Evolutionary conservation across 2,113 vertebrate genomes (phyloP).

Genomic region (Hemibagrus wyckioides): DNA sequence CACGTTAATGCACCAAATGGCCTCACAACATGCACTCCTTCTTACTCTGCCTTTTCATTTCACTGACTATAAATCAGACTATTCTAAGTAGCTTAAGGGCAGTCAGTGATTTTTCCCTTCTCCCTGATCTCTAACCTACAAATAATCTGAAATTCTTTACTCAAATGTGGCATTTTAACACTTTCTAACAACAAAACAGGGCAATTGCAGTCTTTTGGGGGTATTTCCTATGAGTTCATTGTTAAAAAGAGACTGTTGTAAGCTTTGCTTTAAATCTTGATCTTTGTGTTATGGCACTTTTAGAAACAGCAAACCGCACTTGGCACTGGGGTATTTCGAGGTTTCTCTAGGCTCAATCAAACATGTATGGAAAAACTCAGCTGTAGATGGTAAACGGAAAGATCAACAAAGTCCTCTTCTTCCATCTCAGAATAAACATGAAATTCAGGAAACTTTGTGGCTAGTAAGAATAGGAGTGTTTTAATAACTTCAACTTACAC

Average conservation of each 20-base stretch:
- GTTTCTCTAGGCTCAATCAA: background rate
- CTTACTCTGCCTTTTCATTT: constrained; percentile 45
- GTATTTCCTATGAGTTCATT: background rate
- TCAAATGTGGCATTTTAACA: background rate
- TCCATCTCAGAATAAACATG: background rate
- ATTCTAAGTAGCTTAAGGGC: background rate
- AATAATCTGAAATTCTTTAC: background rate
- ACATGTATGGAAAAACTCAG: background rate
- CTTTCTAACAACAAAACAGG: background rate
- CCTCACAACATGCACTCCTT: constrained; percentile 59
- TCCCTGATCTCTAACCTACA: background rate
- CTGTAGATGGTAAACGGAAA: background rate
- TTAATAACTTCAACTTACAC: background rate
- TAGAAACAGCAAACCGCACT: background rate
- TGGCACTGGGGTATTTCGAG: background rate
- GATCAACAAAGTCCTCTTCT: constrained; percentile 9
- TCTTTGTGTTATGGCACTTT: background rate
- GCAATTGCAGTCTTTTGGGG: background rate
- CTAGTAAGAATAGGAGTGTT: background rate
- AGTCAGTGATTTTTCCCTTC: constrained; percentile 7
- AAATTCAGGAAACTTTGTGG: background rate
- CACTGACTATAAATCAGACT: constrained; percentile 56
- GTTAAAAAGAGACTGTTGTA: background rate
- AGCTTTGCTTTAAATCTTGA: background rate
- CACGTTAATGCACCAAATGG: constrained; percentile 68